Base-by-base conservation (phyloP, 2,888 invertebrate genomes). In the Apamea anceps region DNA sequence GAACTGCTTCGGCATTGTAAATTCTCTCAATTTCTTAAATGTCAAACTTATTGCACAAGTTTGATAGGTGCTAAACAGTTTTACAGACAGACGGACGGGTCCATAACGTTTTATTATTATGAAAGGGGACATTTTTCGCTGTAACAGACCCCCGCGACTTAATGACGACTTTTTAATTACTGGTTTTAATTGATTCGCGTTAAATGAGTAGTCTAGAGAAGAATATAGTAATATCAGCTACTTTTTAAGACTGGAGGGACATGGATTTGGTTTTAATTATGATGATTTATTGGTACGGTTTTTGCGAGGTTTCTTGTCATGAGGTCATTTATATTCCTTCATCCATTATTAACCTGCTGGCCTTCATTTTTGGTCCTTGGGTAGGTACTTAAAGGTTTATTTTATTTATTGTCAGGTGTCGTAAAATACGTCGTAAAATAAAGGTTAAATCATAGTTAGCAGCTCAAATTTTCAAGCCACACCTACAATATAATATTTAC, bases 111-210 rank as follows among this genome's bases (percentile, higher is more conserved):
- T 87, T 84, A 88, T 84, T 84, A 72, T 79, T 65, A 87, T 77
- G 75, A 79, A 72, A 78, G 79, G 21, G 81, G 80, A 70, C 74
- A 88, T 85, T 89, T 87, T 85, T 85, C 87, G 89, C 89, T 87
- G 85, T 77, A 66, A 72, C 85, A 81, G 77, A 71, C 60, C 77
- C 32, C 72, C 76, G 75, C 79, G 81, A 84, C 72, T 75, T 75
- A 84, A 78, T 80, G 65, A 77, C 82, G 86, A 85, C 85, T 88
- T 88, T 88, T 89, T 88, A 89, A 88, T 88, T 81, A 88, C 80
- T 85, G 77, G 32, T 76, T 89, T 89, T 88, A 88, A 89, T 88
- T 90, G 90, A 88, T 87, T 87, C 85, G 72, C 67, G 81, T 75
- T 84, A 81, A 82, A 88, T 81, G 89, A 88, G 79, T 68, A 75